phyloP scores from a whole-genome alignment of 2,797 vertebrate genomes.

The Threskiornis aethiopicus region DNA sequence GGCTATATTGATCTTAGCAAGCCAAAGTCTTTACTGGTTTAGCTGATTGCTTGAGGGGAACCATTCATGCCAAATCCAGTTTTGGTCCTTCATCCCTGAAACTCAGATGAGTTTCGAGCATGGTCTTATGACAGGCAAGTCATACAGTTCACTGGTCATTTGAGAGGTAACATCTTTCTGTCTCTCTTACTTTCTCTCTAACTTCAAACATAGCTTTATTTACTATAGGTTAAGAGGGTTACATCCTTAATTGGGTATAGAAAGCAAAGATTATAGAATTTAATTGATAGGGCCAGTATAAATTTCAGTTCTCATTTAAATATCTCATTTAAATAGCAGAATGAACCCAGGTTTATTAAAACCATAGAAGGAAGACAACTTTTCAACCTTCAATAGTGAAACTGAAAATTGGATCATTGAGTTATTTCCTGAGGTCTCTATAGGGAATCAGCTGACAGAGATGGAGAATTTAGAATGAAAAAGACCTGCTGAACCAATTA shows the following conservation, averaged over 20 bases:
- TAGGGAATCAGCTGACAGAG: background rate
- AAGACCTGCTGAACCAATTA: background rate
- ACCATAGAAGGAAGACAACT: background rate
- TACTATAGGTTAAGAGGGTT: background rate
- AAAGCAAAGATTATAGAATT: background rate
- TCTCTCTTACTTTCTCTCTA: background rate
- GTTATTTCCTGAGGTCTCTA: background rate
- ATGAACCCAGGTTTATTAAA: background rate
- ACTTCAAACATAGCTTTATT: background rate
- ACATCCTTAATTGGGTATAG: background rate
- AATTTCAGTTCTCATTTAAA: background rate
- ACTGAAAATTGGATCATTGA: background rate
- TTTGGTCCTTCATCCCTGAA: background rate
- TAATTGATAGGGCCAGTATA: background rate
- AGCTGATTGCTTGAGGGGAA: background rate
- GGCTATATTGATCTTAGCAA: background rate
- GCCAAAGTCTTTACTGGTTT: background rate
- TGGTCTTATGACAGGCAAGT: background rate
- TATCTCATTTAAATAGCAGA: background rate
- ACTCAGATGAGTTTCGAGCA: background rate
- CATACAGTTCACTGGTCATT: background rate
- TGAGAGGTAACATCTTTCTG: background rate
- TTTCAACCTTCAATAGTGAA: background rate
- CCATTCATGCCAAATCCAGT: background rate
- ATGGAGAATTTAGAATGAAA: background rate